Conservation (phyloP, 2,888 invertebrate genomes). For the Yponomeuta evonymella region DNA sequence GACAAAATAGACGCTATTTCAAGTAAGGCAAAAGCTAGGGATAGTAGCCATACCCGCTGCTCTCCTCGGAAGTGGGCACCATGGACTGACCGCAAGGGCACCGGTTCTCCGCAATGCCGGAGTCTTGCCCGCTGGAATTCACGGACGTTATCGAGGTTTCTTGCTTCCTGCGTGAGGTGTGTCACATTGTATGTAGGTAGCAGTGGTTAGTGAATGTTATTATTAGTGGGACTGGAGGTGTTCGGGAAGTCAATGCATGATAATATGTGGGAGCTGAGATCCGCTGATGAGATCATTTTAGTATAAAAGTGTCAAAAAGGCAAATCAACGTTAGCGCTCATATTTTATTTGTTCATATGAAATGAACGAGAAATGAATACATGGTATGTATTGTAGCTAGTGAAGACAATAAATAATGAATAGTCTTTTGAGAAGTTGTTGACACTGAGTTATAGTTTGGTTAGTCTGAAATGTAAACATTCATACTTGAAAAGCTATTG, state of each 20-base stretch:
- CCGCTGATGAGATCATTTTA: no score
- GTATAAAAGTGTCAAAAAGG: no score
- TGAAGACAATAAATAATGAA: no score
- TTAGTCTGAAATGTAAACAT: neutral
- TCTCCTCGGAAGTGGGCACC: slow-evolving; percentile 80
- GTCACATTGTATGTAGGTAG: slow-evolving; percentile 20
- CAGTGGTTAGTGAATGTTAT: neutral
- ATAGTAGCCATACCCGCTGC: slow-evolving; percentile 77
- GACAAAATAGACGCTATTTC: neutral
- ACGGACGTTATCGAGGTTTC: slow-evolving; percentile 87
- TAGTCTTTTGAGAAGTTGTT: neutral
- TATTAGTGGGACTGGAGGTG: neutral
- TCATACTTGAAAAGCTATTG: neutral
- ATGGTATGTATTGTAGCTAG: no score
- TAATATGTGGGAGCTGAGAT: no score
- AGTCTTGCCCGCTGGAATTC: slow-evolving; percentile 89
- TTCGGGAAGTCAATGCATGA: no score
- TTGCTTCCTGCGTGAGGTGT: slow-evolving; percentile 51
- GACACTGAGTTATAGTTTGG: neutral
- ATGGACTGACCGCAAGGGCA: slow-evolving; percentile 82
- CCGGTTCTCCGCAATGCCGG: slow-evolving; percentile 80
- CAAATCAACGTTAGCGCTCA: no score
- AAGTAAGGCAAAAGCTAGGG: neutral
- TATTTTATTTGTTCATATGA: no score
- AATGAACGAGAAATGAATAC: no score